Base-by-base conservation (phyloP, 2,113 vertebrate genomes). In the Pygoscelis adeliae region DNA sequence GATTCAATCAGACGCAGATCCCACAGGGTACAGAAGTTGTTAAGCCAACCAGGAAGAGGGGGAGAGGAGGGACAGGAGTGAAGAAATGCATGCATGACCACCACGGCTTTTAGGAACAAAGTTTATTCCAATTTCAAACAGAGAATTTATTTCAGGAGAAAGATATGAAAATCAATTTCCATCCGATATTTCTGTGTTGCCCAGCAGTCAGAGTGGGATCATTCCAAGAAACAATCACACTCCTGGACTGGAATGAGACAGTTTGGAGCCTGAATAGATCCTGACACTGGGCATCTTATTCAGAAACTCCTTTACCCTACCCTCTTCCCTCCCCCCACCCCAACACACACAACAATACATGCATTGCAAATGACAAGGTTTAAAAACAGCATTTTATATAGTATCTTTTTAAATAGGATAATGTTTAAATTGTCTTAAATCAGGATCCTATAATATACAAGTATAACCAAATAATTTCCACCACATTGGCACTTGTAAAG, bases 71-170 rank as follows among this genome's bases (percentile, higher is more conserved):
- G 22, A 23, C 1, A 9, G 44, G 34, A 70, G 36, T 10, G 83
- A 91, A 96, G 83, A 83, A 92, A 93, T 1, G 11, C 84, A 58
- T 13, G 8, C 32, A 5, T 7, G 44, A 91, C 66, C 78, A 94
- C 83, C 63, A 44, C 38, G 12, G 59, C 53, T 55, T 98, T 98
- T 98, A 98, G 98, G 98, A 99, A 98, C 97, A 97, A 98, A 98
- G 98, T 98, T 98, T 98, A 98, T 99, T 99, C 98, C 98, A 98
- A 98, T 98, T 98, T 98, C 98, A 99, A 99, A 99, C 98, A 98
- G 97, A 98, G 96, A 97, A 97, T 98, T 98, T 98, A 98, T 98
- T 98, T 98, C 97, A 98, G 98, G 98, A 98, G 98, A 98, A 98
- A 98, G 98, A 98, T 98, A 98, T 98, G 98, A 98, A 98, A 98